Conservation (phyloP, 2,888 invertebrate genomes). For the Orgyia antiqua region DNA sequence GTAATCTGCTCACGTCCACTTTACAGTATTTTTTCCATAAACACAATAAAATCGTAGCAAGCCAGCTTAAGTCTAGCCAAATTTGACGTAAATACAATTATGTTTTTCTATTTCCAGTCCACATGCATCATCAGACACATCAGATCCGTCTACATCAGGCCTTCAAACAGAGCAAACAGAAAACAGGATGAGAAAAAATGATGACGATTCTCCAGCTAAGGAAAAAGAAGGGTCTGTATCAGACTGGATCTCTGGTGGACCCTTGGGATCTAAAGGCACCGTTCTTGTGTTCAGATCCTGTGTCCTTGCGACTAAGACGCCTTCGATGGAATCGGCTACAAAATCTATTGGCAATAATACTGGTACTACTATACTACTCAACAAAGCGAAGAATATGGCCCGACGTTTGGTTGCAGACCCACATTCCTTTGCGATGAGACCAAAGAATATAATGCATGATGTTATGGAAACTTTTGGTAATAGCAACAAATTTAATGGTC, state of each 20-base stretch:
- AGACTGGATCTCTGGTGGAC: slow-evolving; percentile 79
- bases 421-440: slow-evolving; percentile 55
- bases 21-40: too few relatives aligned
- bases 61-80: too few relatives aligned
- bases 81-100: neutral
- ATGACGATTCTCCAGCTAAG: slow-evolving; percentile 39
- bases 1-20: too few relatives aligned
- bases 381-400: slow-evolving; percentile 71
- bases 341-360: slow-evolving; percentile 62
- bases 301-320: slow-evolving; percentile 72
- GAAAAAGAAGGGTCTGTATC: slow-evolving; percentile 51
- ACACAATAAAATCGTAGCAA: too few relatives aligned
- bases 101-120: slow-evolving; percentile 48
- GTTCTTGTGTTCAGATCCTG: slow-evolving; percentile 83
- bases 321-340: slow-evolving; percentile 66
- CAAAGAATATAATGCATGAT: slow-evolving; percentile 69
- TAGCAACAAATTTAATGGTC: slow-evolving; percentile 40
- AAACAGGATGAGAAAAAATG: slow-evolving; percentile 66
- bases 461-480: slow-evolving; percentile 71
- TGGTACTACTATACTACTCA: slow-evolving; percentile 59
- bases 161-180: slow-evolving; percentile 45
- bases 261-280: slow-evolving; percentile 80
- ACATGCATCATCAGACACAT: slow-evolving; percentile 69
- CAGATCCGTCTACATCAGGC: slow-evolving; percentile 70
- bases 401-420: slow-evolving; percentile 61